These are phyloP conservation scores for Drosophila heteroneura DNA, from an alignment of 2,888 invertebrate genomes.

Conservation along the genomic window DNA sequence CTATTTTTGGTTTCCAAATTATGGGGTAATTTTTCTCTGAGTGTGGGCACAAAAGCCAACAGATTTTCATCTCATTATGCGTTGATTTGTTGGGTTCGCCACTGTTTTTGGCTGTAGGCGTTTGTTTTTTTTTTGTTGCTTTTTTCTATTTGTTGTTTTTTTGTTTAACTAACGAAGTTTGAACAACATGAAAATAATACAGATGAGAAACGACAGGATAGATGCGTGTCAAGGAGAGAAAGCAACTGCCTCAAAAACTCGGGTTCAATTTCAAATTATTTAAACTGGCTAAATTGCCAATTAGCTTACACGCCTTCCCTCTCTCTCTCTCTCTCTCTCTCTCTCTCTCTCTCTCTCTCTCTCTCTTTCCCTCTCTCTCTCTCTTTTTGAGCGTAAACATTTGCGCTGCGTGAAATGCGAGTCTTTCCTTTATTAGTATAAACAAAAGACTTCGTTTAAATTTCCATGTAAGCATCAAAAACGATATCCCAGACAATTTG, in stretches of 20 bases:
- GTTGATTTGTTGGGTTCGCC: constrained; percentile 57
- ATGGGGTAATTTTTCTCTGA: not conserved
- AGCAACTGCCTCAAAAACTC: constrained; percentile 13
- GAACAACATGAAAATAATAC: constrained; percentile 43
- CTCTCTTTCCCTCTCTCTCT: not conserved
- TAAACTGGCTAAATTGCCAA: constrained; percentile 47
- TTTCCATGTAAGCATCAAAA: not conserved
- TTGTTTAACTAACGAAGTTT: constrained; percentile 61
- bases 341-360: not conserved
- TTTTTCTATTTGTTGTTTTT: constrained; percentile 4
- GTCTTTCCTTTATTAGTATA: not conserved
- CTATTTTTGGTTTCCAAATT: not conserved
- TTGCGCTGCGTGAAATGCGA: not conserved
- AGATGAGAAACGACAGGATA: constrained; percentile 16
- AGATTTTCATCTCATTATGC: constrained; percentile 76
- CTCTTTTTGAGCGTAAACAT: not conserved
- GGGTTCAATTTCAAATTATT: constrained; percentile 39
- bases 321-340: not conserved
- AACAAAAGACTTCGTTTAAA: not conserved
- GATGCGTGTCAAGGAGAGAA: not conserved
- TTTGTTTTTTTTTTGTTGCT: constrained; percentile 16
- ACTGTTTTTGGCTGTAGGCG: constrained; percentile 44
- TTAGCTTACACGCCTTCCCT: constrained; percentile 17
- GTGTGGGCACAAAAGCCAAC: constrained; percentile 71
- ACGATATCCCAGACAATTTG: not conserved